Conservation (phyloP, 2,888 invertebrate species). For the Tethea ocularis region DNA sequence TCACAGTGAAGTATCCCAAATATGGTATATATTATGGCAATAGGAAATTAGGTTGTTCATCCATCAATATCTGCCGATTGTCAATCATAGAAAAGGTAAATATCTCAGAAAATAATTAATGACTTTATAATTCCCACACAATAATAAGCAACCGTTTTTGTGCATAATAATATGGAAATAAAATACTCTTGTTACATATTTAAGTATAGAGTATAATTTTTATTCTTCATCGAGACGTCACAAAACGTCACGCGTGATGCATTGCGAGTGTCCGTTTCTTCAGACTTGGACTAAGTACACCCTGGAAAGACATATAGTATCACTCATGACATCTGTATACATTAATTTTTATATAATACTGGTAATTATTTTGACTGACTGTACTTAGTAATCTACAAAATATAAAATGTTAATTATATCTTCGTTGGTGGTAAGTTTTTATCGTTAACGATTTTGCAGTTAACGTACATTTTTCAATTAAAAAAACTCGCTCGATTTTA, state of each 20-base stretch:
- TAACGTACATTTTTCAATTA: not conserved
- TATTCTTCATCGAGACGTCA: conserved; percentile 58
- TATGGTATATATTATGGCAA: too few relatives aligned
- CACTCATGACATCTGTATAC: conserved; percentile 45
- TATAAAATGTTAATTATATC: not conserved
- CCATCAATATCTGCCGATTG: too few relatives aligned
- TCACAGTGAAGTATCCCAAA: too few relatives aligned
- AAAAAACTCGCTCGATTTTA: not conserved
- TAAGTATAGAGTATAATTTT: conserved; percentile 53
- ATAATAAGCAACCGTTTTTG: not conserved
- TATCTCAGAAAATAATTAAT: not conserved
- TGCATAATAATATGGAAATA: conserved; percentile 14
- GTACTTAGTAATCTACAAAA: conserved; percentile 9
- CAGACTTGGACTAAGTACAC: conserved; percentile 67
- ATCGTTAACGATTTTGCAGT: not conserved
- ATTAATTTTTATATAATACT: conserved; percentile 36
- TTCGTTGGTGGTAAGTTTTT: not conserved
- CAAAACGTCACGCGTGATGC: conserved; percentile 56
- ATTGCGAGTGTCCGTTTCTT: conserved; percentile 63
- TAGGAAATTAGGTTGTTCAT: too few relatives aligned
- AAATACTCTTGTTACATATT: conserved; percentile 39
- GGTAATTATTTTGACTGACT: conserved; percentile 23
- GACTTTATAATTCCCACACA: not conserved
- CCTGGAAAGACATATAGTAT: conserved; percentile 56
- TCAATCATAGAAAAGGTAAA: not conserved